A percentile compares a stretch with the other conserved stretches of the same genome.
These are phyloP conservation scores for Nymphalis polychloros DNA, from an alignment of 2,888 invertebrate genomes.

Conservation along the genomic window DNA sequence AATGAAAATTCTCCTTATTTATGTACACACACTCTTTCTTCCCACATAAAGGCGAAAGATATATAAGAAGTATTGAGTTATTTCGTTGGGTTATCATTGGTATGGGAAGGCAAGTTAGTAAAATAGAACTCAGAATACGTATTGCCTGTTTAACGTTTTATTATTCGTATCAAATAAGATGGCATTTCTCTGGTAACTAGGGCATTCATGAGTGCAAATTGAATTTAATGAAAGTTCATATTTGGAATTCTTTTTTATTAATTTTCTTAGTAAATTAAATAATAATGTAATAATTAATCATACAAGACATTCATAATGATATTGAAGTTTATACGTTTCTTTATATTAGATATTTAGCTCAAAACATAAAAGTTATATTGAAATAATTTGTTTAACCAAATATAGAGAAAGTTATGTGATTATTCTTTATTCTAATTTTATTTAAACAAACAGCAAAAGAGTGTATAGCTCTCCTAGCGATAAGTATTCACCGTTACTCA, in stretches of 20 bases:
- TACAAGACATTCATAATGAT: too few relatives aligned
- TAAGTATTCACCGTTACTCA: too few relatives aligned
- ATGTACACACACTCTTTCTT: conserved; percentile 15
- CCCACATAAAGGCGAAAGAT: conserved; percentile 20
- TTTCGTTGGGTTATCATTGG: conserved; percentile 36
- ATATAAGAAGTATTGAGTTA: conserved; percentile 36
- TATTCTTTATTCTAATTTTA: too few relatives aligned
- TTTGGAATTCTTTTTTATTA: not conserved
- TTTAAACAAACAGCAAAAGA: too few relatives aligned
- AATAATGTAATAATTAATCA: too few relatives aligned
- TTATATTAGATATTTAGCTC: too few relatives aligned
- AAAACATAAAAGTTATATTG: too few relatives aligned
- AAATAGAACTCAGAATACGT: conserved; percentile 37
- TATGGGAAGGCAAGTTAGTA: conserved; percentile 26
- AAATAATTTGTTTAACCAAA: too few relatives aligned
- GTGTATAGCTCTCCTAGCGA: too few relatives aligned
- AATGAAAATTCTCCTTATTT: conserved; percentile 20
- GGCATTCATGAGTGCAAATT: conserved; percentile 9
- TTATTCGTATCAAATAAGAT: conserved; percentile 44
- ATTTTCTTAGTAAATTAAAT: not conserved
- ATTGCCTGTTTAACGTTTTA: conserved; percentile 39
- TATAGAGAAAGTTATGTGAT: too few relatives aligned
- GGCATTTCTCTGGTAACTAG: conserved; percentile 17
- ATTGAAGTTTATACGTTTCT: too few relatives aligned
- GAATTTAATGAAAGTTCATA: conserved; percentile 1